Evolutionary conservation across 2,888 invertebrate genomes (phyloP), one percentile per base, ranked within the genome.

Genomic region (Leptinotarsa haldemani): DNA sequence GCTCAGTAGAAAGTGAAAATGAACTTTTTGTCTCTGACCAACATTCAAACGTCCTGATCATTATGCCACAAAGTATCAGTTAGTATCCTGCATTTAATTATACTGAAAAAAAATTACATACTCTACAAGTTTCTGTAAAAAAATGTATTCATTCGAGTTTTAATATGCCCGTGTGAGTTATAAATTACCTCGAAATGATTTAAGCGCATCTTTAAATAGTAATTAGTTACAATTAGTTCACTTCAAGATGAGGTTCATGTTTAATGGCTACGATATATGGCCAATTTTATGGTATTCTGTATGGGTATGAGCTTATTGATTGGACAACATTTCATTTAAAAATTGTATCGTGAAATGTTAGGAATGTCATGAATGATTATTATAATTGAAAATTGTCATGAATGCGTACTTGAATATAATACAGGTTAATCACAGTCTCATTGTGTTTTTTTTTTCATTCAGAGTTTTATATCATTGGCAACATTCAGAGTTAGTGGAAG

Each of bases 201-300:
- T 73, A 73, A 76, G 63, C n/a, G 63, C 70, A 70, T 71, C 71
- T 74, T 74, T 74, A 73, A 70, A 74, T 73, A 71, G 70, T 74
- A 77, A 77, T 76, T 77, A 74, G 67, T 75, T 68, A 69, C 73
- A 75, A 77, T 77, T 77, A 77, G 74, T 74, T 66, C 58, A 67
- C 71, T 68, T 75, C 70, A 69, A 73, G 70, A 71, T 69, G 52
- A 48, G 72, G 72, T 50, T 65, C 48, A 50, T 72, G 65, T 53
- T 74, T 74, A 70, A 74, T 67, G 58, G 20, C 46, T 48, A 52
- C 47, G 66, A 66, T 71, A 68, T 68, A 68, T 46, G 18, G 46
- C 40, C 18, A 22, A 46, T 68, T 56, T 56, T 16, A 68, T 18
- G 68, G 56, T 68, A 68, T 56, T 68, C 47, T 46, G 22, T 56